Percentiles rank a stretch among this genome's conserved stretches.
Evolutionary conservation across 2,888 invertebrate species (phyloP).

Genomic region (Hirtodrosophila alboralis): DNA sequence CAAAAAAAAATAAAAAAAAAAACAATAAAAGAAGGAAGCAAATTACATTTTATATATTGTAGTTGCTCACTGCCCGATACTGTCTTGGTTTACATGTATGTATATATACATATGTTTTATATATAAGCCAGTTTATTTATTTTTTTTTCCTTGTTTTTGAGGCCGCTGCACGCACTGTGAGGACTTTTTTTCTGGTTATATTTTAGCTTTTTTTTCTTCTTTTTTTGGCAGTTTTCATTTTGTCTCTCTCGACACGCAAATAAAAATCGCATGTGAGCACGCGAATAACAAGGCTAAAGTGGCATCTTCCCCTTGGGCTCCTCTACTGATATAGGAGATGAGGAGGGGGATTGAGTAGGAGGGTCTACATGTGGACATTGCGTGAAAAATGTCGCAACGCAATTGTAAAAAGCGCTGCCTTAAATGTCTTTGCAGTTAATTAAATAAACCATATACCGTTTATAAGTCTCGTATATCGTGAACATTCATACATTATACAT

Average conservation of each 20-base stretch:
- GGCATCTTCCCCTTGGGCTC: constrained; percentile 21
- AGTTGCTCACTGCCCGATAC: constrained; percentile 30
- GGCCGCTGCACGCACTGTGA: constrained; percentile 56
- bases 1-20: constrained; percentile 11
- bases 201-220: constrained; percentile 2
- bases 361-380: constrained; percentile 38
- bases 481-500: too few relatives aligned
- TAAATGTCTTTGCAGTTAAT: constrained; percentile 78
- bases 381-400: constrained; percentile 65
- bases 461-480: constrained; percentile 21
- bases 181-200: constrained; percentile 37
- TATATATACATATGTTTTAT: constrained; percentile 4
- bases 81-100: constrained; percentile 11
- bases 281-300: constrained; percentile 69
- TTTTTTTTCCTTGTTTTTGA: constrained; percentile 1
- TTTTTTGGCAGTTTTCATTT: constrained; percentile 57
- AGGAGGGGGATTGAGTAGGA: not conserved
- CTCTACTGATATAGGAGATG: not conserved
- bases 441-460: constrained; percentile 61
- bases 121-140: constrained; percentile 33
- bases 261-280: constrained; percentile 81
- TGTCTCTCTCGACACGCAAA: constrained; percentile 74
- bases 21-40: constrained; percentile 35
- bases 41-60: constrained; percentile 61
- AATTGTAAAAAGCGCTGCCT: constrained; percentile 69